Base-by-base conservation (phyloP, 2,888 invertebrate species). In the Heliothis peltigera region DNA sequence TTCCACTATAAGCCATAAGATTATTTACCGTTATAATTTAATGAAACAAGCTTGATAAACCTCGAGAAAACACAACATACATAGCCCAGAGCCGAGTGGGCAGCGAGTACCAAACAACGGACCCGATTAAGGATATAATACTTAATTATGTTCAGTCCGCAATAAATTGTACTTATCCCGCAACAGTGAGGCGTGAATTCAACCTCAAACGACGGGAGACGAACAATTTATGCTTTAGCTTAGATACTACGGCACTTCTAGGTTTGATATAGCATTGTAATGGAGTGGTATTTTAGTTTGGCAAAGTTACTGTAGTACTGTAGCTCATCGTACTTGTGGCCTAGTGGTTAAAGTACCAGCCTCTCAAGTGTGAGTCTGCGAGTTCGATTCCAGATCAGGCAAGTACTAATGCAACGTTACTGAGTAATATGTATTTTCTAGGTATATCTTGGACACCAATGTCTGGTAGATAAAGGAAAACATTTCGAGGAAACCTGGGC, bases 91-190 rank as follows among this genome's bases (percentile, higher is more conserved):
- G 53, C 51, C 8, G 43, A 74, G 55, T 48, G 60, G 69, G 21
- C 51, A 74, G 49, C 55, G 22, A 22, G 32, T 15, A 19, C 68
- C 51, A 60, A 74, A 70, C 75, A 70, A 70, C 75, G 22, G 69
- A 39, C 55, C 60, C 69, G 60, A 75, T 70, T 70, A 70, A 70
- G 69, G 47, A 74, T 47, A 52, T n/a, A n/a, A n/a, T 56, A 75
- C 60, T 70, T 70, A 70, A 70, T 70, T 75, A 70, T 44, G 39
- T 12, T 22, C 52, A 42, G 35, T 21, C 75, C 21, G 55, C 47
- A 68, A 68, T 70, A 75, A 70, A 70, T 70, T 48, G 68, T 68
- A 52, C 61, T 70, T 74, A 70, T 67, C 70, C 70, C 70, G n/a
- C 70, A 70, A 55, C 54, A 68, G 42, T 52, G 55, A 56, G 69